Percentiles rank a stretch among this genome's conserved stretches.
These are phyloP conservation scores for Sipunculus nudus DNA, from an alignment of 2,888 invertebrate genomes.

Conservation along the genomic window DNA sequence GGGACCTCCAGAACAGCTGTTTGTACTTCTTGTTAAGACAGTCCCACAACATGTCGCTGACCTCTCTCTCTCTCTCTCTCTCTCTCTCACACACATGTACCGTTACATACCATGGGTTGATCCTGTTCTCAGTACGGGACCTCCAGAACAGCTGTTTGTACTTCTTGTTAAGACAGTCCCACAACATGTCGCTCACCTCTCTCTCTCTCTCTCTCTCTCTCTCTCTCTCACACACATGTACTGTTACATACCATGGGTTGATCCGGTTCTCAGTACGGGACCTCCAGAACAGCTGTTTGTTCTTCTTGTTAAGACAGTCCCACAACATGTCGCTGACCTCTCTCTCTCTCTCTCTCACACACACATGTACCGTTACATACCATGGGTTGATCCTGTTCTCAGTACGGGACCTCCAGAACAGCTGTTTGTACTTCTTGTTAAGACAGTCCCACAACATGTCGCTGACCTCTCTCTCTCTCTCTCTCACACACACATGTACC, in stretches of 20 bases:
- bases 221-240: too few relatives aligned
- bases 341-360: too few relatives aligned
- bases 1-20: conserved; percentile 49
- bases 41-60: conserved; percentile 50
- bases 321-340: conserved; percentile 49
- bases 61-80: too few relatives aligned
- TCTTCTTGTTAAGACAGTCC: conserved; percentile 39
- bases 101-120: conserved; percentile 49
- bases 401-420: conserved; percentile 49
- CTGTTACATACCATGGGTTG: conserved; percentile 49
- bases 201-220: too few relatives aligned
- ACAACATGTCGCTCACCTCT: conserved; percentile 46
- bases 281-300: conserved; percentile 45
- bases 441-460: conserved; percentile 49
- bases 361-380: too few relatives aligned
- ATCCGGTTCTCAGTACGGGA: conserved; percentile 44
- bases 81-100: too few relatives aligned
- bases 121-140: conserved; percentile 42
- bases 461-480: too few relatives aligned
- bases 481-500: too few relatives aligned
- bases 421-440: conserved; percentile 28
- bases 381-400: conserved; percentile 47
- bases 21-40: conserved; percentile 32
- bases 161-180: conserved; percentile 41
- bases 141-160: conserved; percentile 46